Evolutionary conservation across 2,113 vertebrate species (phyloP), one percentile per base, ranked within the genome.

Genomic region (Romanogobio albipinnatus): DNA sequence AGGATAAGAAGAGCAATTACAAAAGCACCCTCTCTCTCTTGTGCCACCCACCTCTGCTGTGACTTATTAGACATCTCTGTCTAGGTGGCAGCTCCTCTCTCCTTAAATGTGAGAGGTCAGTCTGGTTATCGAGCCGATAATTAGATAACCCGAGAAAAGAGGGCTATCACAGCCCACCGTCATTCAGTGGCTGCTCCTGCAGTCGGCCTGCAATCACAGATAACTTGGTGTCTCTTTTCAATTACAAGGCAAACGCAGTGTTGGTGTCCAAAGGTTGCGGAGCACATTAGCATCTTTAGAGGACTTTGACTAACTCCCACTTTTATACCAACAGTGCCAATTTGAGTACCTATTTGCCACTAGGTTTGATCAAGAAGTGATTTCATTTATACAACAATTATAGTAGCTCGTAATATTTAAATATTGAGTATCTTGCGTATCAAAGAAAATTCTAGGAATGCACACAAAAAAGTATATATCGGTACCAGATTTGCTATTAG

Each of bases 81-180:
- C 90, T 91, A 86, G 83, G 90, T 91, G 89, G 73, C 85, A 76
- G 53, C 47, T 87, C 90, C 90, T 73, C 75, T 89, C 82, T 87
- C 86, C 86, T 93, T 91, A 92, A 85, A 93, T 93, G 92, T 95
- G 90, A 94, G 90, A 93, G 94, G 91, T 94, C 92, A 93, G 87
- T 76, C 87, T 83, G 84, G 89, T 91, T 93, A 91, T 93, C 90
- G 92, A 93, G 90, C 86, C 84, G 64, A 90, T 95, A 95, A 95
- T 95, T 95, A 95, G 92, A 92, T 92, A 93, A 92, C 89, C 87
- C 85, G 75, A 84, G 89, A 84, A 89, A 86, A 91, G 88, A 89
- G 85, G 87, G 53, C 91, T 92, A 92, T 94, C 88, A 91, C 85
- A 74, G 66, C 84, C 88, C 91, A 81, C 84, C 81, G 89, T 43